Base-by-base conservation (phyloP, 2,888 invertebrate species). In the Drosophila neotestacea region DNA sequence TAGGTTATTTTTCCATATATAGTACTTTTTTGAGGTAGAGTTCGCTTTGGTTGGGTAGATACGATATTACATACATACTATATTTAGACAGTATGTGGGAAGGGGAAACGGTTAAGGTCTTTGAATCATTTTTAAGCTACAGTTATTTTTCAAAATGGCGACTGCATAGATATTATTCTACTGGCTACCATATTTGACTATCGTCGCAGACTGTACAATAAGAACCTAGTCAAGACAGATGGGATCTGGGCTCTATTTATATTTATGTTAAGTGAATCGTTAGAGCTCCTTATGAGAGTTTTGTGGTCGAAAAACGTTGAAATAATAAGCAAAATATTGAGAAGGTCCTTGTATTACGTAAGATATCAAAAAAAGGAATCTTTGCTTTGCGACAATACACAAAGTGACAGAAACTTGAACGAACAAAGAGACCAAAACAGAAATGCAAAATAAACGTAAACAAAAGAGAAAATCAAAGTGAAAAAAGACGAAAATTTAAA, bases 301-400 rank as follows among this genome's bases (percentile, higher is more conserved):
- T 22, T 28, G 34, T 54, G 42, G 42, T 34, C 44, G 42, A 36
- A 39, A 55, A 61, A 48, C 48, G 5, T 58, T 51, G 13, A 77
- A 81, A 72, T 52, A 1, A 69, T 55, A 81, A 77, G 72, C 75
- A 83, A 85, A 77, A 72, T 85, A 91, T 92, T 92, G 92, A 92
- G 92, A 92, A 91, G 92, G 92, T 92, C 92, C 92, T 92, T 92
- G 92, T 89, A 90, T 88, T 90, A 79, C 67, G 27, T 46, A 41
- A 30, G 22, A 55, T 5, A 60, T 46, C 32, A 50, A 44, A 36
- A 36, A 61, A 30, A 56, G 30, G 36, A 51, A 56, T 68, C 58
- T 61, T 74, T 74, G 59, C 60, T 36, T 62, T 50, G 70, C 73
- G 64, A 70, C 58, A 34, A 61, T 69, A 55, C 65, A 62, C 73